Evolutionary conservation across 1,140 invertebrate genomes (phyloP), one percentile per base, ranked within the genome.

Genomic region (Eurosta solidaginis): DNA sequence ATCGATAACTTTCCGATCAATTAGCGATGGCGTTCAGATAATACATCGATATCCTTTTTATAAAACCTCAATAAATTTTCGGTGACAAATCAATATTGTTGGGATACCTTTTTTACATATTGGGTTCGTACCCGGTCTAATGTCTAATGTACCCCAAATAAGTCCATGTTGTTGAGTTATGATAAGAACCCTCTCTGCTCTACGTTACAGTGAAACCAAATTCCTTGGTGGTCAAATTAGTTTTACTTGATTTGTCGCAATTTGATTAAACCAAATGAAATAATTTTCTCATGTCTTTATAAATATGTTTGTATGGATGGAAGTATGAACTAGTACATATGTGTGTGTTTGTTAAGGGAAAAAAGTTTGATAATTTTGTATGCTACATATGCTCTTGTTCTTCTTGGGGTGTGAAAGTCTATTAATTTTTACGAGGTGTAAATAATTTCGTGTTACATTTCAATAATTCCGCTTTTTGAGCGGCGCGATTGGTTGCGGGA

Each of bases 401-500:
- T 59, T 42, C 17, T 74, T 47, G 44, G 63, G 10, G 44, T 63
- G 83, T 85, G 83, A 80, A 85, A 83, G 82, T 82, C 81, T 82
- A 85, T 83, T 81, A 77, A 79, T 82, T 82, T 79, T 81, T 83
- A 85, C 82, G 68, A 85, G 83, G 81, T 82, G 84, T 85, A 81
- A 29, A 81, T 83, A 85, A 85, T 85, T 81, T 82, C 77, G 59
- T 78, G 79, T 80, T 80, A 76, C 78, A 80, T 82, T 68, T 68
- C 50, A 82, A 83, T 83, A 80, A 82, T n/a, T 68, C 36, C 54
- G 54, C 29, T 59, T 14, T 33, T 27, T n/a, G 54, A 6, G 59
- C 33, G 5, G 33, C 33, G 59, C 59, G 36, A 42, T 68, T 68
- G 59, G 59, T 3, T 40, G 59, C 59, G 59, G 59, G 59, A 68